Evolutionary conservation across 2,797 vertebrate species (phyloP), one percentile per base, ranked within the genome.

Genomic region (Bradypodion pumilum): DNA sequence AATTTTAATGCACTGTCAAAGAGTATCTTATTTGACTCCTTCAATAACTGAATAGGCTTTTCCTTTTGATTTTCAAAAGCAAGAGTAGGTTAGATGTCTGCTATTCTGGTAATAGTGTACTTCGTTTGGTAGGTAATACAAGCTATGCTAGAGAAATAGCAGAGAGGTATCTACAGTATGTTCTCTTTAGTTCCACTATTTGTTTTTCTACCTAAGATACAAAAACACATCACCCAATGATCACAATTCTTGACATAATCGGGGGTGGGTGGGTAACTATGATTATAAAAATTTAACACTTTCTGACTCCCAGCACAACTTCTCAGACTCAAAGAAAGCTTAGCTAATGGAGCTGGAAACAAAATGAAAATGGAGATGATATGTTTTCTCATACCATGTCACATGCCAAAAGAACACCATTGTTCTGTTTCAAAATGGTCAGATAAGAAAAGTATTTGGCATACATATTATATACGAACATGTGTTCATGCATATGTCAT

Each of bases 291-390:
- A 44, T 44, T 89, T 84, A 80, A 60, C 7, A 74, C 29, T 82
- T 87, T 86, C 4, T 0, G 77, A 76, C 81, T 49, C 74, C 72
- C 65, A 42, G 60, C 86, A 63, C 80, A 82, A 35, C 49, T 72
- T 59, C 25, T 62, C 52, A 56, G 15, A 4, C 19, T n/a, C 0
- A 27, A 72, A 74, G 25, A 27, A 3, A 75, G 0, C 72, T 77
- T 87, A 81, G 75, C 63, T 87, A 86, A 56, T 83, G 2, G 2
- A 91, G 70, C 70, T 84, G 88, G 85, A 44, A 80, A 86, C 81
- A 76, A 42, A 78, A 49, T 84, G 59, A n/a, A 90, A 91, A 89
- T 83, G 68, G 76, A 87, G 80, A 74, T 89, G 89, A 87, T 78
- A 35, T 89, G 84, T 83, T 59, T 19, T 76, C 82, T 35, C 1